These are phyloP conservation scores for Blennius ocellaris DNA, from an alignment of 2,113 vertebrate genomes.

Conservation along the genomic window DNA sequence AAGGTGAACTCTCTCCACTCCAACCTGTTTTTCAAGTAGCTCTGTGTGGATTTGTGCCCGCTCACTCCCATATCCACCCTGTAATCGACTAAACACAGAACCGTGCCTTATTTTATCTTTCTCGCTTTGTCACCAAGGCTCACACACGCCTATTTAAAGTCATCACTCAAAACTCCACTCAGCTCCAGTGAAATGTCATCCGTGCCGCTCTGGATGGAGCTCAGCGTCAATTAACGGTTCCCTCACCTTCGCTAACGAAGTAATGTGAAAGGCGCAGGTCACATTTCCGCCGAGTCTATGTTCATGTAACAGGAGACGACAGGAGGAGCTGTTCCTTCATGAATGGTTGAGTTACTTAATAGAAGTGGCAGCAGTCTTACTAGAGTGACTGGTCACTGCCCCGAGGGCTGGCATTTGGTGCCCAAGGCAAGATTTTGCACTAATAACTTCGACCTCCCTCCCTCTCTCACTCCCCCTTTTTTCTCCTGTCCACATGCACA, in stretches of 20 bases:
- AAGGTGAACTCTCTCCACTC: conserved; percentile 67
- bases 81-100: conserved; percentile 63
- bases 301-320: conserved; percentile 38
- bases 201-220: conserved; percentile 3
- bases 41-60: conserved; percentile 52
- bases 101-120: conserved; percentile 47
- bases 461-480: background rate
- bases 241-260: conserved; percentile 34
- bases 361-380: conserved; percentile 63
- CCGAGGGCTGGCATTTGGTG: conserved; percentile 71
- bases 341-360: conserved; percentile 62
- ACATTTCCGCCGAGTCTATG: conserved; percentile 29
- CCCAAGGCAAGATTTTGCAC: conserved; percentile 73
- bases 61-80: conserved; percentile 66
- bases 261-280: conserved; percentile 34
- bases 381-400: conserved; percentile 67
- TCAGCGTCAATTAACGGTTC: conserved; percentile 37
- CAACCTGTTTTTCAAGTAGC: conserved; percentile 41
- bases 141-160: conserved; percentile 14
- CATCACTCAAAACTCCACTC: conserved; percentile 21
- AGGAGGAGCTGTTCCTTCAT: conserved; percentile 38
- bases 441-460: conserved; percentile 67
- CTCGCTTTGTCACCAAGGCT: conserved; percentile 26
- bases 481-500: background rate
- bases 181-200: conserved; percentile 36